These are phyloP conservation scores for Pharmacophagus antenor DNA, from an alignment of 2,888 invertebrate species.

Conservation along the genomic window DNA sequence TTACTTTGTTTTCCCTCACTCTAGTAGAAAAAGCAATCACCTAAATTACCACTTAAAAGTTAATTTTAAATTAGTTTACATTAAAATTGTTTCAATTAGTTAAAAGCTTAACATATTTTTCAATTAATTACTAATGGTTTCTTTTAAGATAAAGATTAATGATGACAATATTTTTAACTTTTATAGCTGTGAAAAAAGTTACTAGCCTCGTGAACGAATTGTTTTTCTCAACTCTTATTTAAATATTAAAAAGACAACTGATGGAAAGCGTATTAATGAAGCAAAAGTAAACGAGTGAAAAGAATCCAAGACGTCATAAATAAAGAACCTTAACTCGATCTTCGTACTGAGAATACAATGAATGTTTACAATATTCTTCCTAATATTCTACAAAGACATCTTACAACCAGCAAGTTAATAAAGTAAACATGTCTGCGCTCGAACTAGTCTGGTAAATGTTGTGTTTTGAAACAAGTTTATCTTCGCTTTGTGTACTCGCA, in stretches of 20 bases:
- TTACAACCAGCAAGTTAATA: slow-evolving; percentile 23
- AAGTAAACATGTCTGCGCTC: slow-evolving; percentile 27
- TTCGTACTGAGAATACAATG: background rate
- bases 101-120: too few relatives aligned
- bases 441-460: slow-evolving; percentile 26
- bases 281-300: background rate
- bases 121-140: too few relatives aligned
- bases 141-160: too few relatives aligned
- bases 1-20: slow-evolving; percentile 29
- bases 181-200: too few relatives aligned
- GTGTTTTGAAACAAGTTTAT: slow-evolving; percentile 23
- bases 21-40: slow-evolving; percentile 25
- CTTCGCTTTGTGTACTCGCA: slow-evolving; percentile 15
- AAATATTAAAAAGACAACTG: background rate
- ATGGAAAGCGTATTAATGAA: background rate
- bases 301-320: background rate
- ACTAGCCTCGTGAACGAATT: too few relatives aligned
- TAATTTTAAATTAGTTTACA: slow-evolving; percentile 6
- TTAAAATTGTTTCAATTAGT: too few relatives aligned
- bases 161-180: too few relatives aligned
- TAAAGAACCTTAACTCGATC: background rate
- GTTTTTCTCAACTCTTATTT: too few relatives aligned
- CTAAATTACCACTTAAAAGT: slow-evolving; percentile 19
- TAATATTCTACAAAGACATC: slow-evolving; percentile 23
- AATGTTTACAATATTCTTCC: slow-evolving; percentile 13